Evolutionary conservation across 1,140 invertebrate species (phyloP).

Genomic region (Macrobrachium rosenbergii): DNA sequence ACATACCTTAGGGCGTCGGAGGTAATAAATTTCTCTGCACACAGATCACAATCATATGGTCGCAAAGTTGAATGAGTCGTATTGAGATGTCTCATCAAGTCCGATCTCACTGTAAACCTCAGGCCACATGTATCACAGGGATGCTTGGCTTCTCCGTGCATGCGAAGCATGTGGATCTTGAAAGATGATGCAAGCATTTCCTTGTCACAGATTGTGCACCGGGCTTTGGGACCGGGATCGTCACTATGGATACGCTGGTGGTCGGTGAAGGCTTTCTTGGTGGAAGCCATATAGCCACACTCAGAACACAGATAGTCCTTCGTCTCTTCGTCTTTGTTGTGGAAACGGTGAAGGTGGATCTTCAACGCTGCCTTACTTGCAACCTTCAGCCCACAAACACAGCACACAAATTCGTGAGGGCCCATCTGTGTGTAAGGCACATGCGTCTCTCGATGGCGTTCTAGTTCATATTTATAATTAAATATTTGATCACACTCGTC

Average conservation of each 20-base stretch:
- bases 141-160: conserved; percentile 52
- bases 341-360: conserved; percentile 54
- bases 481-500: conserved; percentile 35
- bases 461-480: conserved; percentile 43
- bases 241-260: conserved; percentile 40
- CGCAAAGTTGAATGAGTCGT: conserved; percentile 35
- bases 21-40: conserved; percentile 45
- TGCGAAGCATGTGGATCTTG: conserved; percentile 44
- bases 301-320: conserved; percentile 38
- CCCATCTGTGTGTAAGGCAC: conserved; percentile 44
- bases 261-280: conserved; percentile 50
- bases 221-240: conserved; percentile 21
- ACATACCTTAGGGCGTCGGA: conserved; percentile 44
- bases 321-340: conserved; percentile 23
- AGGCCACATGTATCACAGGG: conserved; percentile 40
- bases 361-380: conserved; percentile 46
- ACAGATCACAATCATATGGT: conserved; percentile 43
- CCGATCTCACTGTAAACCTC: conserved; percentile 39
- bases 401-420: conserved; percentile 50
- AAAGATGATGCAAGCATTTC: conserved; percentile 41
- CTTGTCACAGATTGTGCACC: conserved; percentile 29
- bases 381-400: conserved; percentile 36
- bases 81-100: conserved; percentile 45
- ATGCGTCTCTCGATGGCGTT: conserved; percentile 41
- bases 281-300: conserved; percentile 47